These are phyloP conservation scores for Oceanodroma tethys DNA, from an alignment of 2,113 vertebrate genomes.

Conservation along the genomic window DNA sequence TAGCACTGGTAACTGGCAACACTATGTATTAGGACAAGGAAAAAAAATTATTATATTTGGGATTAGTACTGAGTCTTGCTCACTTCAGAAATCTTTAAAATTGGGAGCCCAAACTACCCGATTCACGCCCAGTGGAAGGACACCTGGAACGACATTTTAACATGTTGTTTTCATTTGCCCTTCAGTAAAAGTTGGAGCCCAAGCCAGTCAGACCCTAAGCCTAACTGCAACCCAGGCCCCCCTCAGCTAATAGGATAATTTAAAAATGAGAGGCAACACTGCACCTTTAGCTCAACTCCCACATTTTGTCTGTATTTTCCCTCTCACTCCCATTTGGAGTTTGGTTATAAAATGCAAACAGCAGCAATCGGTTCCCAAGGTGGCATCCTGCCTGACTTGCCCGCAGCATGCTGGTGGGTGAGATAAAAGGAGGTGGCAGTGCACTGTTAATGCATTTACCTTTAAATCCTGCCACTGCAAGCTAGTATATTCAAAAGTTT, in stretches of 20 bases:
- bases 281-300: neutral
- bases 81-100: neutral
- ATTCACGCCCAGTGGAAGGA: neutral
- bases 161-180: fast-evolving
- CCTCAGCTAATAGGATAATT: neutral
- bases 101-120: neutral
- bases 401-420: neutral
- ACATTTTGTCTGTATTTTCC: neutral
- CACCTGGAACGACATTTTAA: neutral
- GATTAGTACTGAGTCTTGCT: neutral
- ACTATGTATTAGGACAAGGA: neutral
- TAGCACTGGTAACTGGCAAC: neutral
- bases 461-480: neutral
- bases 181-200: neutral
- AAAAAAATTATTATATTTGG: neutral
- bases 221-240: neutral
- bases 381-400: neutral
- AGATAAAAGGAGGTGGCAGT: neutral
- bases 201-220: neutral
- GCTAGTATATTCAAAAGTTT: neutral
- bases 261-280: neutral
- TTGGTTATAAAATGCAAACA: neutral
- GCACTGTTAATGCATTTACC: neutral
- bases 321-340: neutral
- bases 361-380: neutral